Conservation (phyloP, 1,140 invertebrate species). For the Drosophila repletoides region DNA sequence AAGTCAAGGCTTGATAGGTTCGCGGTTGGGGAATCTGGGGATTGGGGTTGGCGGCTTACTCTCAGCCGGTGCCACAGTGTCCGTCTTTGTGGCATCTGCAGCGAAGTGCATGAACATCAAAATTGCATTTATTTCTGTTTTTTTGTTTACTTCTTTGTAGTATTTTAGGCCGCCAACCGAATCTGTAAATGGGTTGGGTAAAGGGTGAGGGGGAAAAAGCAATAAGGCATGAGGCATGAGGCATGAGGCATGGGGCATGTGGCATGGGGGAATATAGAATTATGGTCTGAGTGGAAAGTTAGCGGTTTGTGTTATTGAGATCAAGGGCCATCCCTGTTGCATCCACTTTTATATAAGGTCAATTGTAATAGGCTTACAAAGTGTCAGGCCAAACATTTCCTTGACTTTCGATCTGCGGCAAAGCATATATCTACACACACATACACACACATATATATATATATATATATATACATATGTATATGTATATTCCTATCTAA, state of each 20-base stretch:
- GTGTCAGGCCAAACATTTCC: background rate
- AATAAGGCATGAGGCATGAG: background rate
- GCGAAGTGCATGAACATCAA: slow-evolving; percentile 44
- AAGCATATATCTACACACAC: slow-evolving; percentile 7
- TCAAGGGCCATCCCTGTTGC: slow-evolving; percentile 23
- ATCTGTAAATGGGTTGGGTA: background rate
- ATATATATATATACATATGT: background rate
- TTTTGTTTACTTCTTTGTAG: background rate
- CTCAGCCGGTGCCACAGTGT: background rate
- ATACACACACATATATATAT: background rate
- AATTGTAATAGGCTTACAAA: slow-evolving; percentile 21
- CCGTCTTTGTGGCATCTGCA: slow-evolving; percentile 31
- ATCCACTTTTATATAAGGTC: slow-evolving; percentile 35
- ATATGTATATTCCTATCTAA: background rate
- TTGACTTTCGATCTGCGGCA: no score
- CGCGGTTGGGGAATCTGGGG: background rate
- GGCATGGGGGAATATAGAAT: no score
- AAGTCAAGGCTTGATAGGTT: slow-evolving; percentile 17
- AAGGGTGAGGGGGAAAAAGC: background rate
- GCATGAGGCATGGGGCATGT: background rate
- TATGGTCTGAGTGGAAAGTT: no score
- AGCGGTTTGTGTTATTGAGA: slow-evolving; percentile 28
- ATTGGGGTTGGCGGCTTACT: background rate
- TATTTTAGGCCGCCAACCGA: slow-evolving; percentile 17
- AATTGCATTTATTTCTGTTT: slow-evolving; percentile 40